Conservation (phyloP, 64 coral and sea anemone species). For the Dendronephthya gigantea region DNA sequence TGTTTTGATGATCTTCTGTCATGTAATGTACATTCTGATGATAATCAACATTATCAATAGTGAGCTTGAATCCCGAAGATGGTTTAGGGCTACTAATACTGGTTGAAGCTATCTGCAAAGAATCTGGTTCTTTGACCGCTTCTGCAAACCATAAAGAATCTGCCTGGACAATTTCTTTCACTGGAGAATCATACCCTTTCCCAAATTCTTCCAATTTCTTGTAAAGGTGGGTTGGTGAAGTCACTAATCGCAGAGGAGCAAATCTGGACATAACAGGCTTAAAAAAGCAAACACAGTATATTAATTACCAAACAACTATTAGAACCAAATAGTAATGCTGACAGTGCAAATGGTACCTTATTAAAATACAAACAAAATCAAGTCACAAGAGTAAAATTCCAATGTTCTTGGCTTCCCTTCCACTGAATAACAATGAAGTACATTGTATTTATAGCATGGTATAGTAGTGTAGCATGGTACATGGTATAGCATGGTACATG, state of each 20-base stretch:
- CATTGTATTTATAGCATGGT: too few species aligned
- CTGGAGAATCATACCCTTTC: neutral
- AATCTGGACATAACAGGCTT: neutral
- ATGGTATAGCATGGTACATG: neutral
- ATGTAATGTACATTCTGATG: neutral
- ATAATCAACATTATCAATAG: neutral
- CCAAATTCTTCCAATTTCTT: constrained; percentile 65
- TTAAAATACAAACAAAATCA: too few species aligned
- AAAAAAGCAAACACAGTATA: too few species aligned
- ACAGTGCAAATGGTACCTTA: too few species aligned
- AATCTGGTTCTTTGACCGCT: neutral
- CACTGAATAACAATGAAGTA: too few species aligned
- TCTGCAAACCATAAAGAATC: neutral
- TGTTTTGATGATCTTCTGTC: constrained; percentile 8
- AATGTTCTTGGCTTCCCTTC: too few species aligned
- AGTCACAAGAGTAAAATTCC: too few species aligned
- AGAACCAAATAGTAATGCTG: too few species aligned
- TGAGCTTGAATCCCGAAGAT: neutral
- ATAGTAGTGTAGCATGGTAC: too few species aligned
- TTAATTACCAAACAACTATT: too few species aligned
- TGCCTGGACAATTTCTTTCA: neutral
- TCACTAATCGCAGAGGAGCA: neutral
- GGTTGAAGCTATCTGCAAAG: neutral
- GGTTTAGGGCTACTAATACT: neutral
- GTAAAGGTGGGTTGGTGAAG: neutral